phyloP scores from a whole-genome alignment of 2,888 invertebrate genomes.

The Fragum sueziense region DNA sequence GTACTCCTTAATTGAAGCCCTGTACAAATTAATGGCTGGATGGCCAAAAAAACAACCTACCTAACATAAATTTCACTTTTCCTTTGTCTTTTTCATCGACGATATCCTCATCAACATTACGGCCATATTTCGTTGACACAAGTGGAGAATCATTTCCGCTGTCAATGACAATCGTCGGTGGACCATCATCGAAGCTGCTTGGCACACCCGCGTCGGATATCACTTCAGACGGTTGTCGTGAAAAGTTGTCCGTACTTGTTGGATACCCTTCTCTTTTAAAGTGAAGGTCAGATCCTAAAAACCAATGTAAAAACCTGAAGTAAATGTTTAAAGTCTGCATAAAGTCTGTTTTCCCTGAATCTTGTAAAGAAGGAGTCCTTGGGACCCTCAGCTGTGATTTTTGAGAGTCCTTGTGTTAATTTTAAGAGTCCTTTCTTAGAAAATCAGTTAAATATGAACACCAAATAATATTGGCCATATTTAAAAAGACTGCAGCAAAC shows the following conservation, averaged over 20 bases:
- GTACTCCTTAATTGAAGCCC: no score
- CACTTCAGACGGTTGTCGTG: not conserved
- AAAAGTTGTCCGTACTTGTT: not conserved
- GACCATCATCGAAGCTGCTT: not conserved
- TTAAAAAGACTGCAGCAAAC: no score
- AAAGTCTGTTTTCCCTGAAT: no score
- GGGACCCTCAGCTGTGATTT: no score
- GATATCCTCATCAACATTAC: not conserved
- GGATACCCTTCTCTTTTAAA: no score
- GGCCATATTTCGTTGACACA: conserved; percentile 23
- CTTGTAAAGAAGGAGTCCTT: no score
- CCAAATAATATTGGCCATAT: no score
- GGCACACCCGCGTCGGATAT: not conserved
- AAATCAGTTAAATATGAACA: no score
- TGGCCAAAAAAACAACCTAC: not conserved
- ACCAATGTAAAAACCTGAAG: no score
- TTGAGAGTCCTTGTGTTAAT: no score
- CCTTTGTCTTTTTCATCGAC: conserved; percentile 32
- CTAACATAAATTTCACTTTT: conserved; percentile 10
- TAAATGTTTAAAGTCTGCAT: no score
- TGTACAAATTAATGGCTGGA: not conserved
- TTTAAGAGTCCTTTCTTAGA: no score
- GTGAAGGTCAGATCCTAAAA: conserved; percentile 11
- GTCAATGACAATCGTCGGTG: not conserved
- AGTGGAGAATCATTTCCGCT: conserved; percentile 26